These are phyloP conservation scores for Eristalis tenax DNA, from an alignment of 2,888 invertebrate genomes.

Conservation along the genomic window DNA sequence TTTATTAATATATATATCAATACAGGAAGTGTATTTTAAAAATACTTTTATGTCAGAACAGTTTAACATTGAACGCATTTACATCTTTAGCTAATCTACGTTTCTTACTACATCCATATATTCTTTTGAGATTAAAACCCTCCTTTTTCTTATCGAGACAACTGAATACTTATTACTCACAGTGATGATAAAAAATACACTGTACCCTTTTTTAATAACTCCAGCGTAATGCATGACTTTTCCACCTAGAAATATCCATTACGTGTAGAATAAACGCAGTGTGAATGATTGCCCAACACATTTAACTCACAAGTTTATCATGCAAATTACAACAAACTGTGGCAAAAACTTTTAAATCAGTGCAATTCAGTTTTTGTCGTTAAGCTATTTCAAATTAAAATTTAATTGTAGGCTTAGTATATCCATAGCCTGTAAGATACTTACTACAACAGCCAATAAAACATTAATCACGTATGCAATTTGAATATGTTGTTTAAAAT, in stretches of 20 bases:
- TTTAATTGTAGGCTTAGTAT: conserved; percentile 63
- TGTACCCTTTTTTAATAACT: not conserved
- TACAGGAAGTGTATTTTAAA: not conserved
- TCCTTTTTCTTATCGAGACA: conserved; percentile 39
- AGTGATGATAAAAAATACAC: conserved; percentile 39
- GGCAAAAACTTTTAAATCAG: conserved; percentile 52
- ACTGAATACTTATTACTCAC: conserved; percentile 44
- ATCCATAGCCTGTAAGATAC: conserved; percentile 41
- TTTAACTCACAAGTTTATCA: conserved; percentile 12
- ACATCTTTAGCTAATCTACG: conserved; percentile 31
- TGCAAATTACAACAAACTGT: conserved; percentile 53
- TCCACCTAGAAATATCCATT: not conserved
- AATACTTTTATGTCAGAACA: not conserved
- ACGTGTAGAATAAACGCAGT: not conserved
- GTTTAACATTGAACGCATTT: not conserved
- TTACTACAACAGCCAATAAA: conserved; percentile 48
- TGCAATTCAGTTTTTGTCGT: conserved; percentile 65
- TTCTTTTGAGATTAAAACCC: conserved; percentile 32
- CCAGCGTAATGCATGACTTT: not conserved
- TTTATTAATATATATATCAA: not conserved
- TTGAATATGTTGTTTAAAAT: conserved; percentile 39
- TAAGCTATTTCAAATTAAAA: conserved; percentile 67
- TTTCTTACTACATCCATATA: conserved; percentile 5
- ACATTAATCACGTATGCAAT: conserved; percentile 34
- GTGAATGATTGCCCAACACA: not conserved